A percentile compares a stretch with the other conserved stretches of the same genome.
These are phyloP conservation scores for Athrips mouffetella DNA, from an alignment of 2,888 invertebrate genomes.

Conservation along the genomic window DNA sequence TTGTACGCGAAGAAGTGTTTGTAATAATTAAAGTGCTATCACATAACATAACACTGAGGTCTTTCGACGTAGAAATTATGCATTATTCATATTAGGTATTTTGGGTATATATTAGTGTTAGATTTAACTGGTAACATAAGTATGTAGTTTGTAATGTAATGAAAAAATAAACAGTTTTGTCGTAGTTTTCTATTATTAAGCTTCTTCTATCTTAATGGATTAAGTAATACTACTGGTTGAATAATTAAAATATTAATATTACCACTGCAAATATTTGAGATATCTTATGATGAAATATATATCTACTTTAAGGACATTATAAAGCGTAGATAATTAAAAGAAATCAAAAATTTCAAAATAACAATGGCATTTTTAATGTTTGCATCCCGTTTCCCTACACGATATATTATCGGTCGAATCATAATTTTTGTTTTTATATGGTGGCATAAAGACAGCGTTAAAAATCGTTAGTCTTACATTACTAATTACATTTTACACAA, in stretches of 20 bases:
- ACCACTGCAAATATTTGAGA: slow-evolving; percentile 79
- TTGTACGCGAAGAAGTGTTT: slow-evolving; percentile 70
- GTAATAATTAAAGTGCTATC: slow-evolving; percentile 71
- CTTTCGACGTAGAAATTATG: slow-evolving; percentile 74
- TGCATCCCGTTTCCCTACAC: slow-evolving; percentile 43
- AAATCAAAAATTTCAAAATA: slow-evolving; percentile 78
- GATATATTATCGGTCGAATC: slow-evolving; percentile 42
- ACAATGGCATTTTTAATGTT: slow-evolving; percentile 74
- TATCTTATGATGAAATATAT: slow-evolving; percentile 80
- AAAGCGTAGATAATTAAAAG: slow-evolving; percentile 80
- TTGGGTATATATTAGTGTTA: slow-evolving; percentile 79
- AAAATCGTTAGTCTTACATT: slow-evolving; percentile 61
- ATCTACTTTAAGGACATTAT: slow-evolving; percentile 80
- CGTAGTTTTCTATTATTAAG: slow-evolving; percentile 78
- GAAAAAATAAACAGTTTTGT: slow-evolving; percentile 72
- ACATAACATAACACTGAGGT: slow-evolving; percentile 66
- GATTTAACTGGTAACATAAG: slow-evolving; percentile 77
- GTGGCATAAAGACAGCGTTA: slow-evolving; percentile 30
- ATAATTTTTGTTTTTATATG: slow-evolving; percentile 74
- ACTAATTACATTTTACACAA: slow-evolving; percentile 29
- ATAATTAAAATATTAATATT: slow-evolving; percentile 78
- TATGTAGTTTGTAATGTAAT: slow-evolving; percentile 78
- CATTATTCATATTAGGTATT: slow-evolving; percentile 79
- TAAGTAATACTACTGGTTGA: slow-evolving; percentile 78
- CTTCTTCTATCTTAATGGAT: slow-evolving; percentile 78